These are phyloP conservation scores for Thryonomys swinderianus DNA, from an alignment of 2,113 vertebrate genomes.

Conservation along the genomic window DNA sequence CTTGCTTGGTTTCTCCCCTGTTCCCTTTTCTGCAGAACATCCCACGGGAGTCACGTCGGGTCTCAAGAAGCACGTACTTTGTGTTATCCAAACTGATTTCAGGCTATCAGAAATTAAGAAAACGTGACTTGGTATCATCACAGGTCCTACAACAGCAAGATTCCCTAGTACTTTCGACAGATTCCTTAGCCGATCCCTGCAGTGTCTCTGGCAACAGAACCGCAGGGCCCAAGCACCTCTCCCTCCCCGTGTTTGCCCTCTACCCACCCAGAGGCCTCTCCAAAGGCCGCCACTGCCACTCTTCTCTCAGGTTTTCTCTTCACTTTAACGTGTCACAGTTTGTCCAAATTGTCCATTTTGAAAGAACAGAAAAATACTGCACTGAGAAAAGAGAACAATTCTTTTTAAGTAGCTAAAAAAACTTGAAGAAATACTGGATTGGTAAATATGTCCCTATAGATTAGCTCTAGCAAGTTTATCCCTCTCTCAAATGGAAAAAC, in stretches of 20 bases:
- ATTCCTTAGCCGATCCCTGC: not conserved
- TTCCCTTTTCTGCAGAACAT: not conserved
- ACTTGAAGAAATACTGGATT: not conserved
- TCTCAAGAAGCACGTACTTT: not conserved
- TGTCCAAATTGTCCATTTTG: constrained; percentile 8
- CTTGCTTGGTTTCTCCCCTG: not conserved
- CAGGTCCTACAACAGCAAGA: not conserved
- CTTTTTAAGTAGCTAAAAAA: constrained; percentile 7
- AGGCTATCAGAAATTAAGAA: not conserved
- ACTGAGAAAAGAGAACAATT: not conserved
- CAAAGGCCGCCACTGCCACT: not conserved
- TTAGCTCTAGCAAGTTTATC: not conserved
- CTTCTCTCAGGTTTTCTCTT: constrained; percentile 11
- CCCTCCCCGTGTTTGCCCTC: not conserved
- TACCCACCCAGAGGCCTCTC: not conserved
- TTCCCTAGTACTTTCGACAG: not conserved
- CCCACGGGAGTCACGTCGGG: not conserved
- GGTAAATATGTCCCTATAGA: not conserved
- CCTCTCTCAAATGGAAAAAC: not conserved
- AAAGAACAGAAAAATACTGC: not conserved
- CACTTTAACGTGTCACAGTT: not conserved
- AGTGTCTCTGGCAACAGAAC: not conserved
- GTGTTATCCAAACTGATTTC: not conserved
- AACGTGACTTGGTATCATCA: not conserved
- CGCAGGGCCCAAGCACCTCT: not conserved